Conservation (phyloP, 2,113 vertebrate species). For the Romanogobio albipinnatus region DNA sequence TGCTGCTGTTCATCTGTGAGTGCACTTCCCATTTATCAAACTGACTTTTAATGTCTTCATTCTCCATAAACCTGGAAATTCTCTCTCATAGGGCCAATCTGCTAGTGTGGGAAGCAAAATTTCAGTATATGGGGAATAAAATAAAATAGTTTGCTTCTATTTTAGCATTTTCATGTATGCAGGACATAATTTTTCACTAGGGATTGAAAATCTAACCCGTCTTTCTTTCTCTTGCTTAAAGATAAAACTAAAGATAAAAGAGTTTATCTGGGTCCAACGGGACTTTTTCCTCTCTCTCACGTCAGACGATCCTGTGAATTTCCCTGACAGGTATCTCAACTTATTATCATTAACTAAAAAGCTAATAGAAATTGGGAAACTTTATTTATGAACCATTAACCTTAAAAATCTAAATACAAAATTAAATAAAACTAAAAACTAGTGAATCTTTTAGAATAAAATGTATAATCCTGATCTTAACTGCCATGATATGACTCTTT, state of each 20-base stretch:
- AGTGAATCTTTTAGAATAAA: no score
- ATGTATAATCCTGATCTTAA: no score
- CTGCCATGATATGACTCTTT: no score
- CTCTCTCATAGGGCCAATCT: slow-evolving; percentile 1
- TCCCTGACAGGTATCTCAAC: background rate
- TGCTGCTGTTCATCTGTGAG: background rate
- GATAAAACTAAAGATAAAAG: background rate
- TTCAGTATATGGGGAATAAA: background rate
- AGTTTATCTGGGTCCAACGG: background rate
- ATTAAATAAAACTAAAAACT: no score
- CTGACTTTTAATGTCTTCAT: slow-evolving; percentile 14
- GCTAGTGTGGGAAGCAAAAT: background rate
- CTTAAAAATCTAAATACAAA: no score
- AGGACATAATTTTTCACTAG: slow-evolving; percentile 11
- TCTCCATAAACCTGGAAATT: slow-evolving; percentile 22
- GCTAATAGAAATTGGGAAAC: background rate
- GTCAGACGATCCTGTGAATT: background rate
- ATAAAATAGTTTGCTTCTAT: slow-evolving; percentile 2
- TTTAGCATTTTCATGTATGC: slow-evolving; percentile 12
- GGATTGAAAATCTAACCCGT: background rate
- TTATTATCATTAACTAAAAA: background rate
- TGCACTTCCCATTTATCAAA: slow-evolving; percentile 25
- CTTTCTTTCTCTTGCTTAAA: background rate
- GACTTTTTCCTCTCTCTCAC: background rate
- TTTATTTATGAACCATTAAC: no score